These are phyloP conservation scores for Melanerpes aurifrons DNA, from an alignment of 2,113 vertebrate genomes.

Conservation along the genomic window DNA sequence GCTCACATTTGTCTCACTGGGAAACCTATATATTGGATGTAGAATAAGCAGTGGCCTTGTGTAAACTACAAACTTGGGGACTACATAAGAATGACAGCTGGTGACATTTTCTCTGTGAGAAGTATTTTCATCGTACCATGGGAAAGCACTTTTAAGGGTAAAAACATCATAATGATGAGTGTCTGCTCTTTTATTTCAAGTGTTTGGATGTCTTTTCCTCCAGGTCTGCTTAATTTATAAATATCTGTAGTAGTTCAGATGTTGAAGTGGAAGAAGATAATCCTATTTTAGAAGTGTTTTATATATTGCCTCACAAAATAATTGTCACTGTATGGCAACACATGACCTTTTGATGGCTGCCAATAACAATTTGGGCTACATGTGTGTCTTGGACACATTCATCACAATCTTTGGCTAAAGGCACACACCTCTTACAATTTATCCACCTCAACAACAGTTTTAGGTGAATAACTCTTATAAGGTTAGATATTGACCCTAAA, in stretches of 20 bases:
- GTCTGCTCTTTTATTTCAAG: background rate
- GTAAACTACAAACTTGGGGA: background rate
- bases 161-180: background rate
- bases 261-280: background rate
- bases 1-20: background rate
- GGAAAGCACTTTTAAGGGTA: background rate
- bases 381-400: background rate
- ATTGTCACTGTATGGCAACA: background rate
- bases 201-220: background rate
- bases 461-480: background rate
- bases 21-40: background rate
- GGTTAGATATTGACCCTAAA: background rate
- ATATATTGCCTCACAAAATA: conserved; percentile 4
- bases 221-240: background rate
- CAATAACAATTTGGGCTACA: background rate
- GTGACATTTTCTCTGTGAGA: background rate
- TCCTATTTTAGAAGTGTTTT: background rate
- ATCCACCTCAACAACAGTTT: background rate
- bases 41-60: background rate
- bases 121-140: background rate
- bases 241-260: conserved; percentile 27
- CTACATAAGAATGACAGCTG: rapidly evolving
- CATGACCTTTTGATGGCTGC: background rate
- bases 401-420: background rate
- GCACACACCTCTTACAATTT: background rate